phyloP scores from a whole-genome alignment of 2,113 vertebrate species.

The Tylochromis polylepis region DNA sequence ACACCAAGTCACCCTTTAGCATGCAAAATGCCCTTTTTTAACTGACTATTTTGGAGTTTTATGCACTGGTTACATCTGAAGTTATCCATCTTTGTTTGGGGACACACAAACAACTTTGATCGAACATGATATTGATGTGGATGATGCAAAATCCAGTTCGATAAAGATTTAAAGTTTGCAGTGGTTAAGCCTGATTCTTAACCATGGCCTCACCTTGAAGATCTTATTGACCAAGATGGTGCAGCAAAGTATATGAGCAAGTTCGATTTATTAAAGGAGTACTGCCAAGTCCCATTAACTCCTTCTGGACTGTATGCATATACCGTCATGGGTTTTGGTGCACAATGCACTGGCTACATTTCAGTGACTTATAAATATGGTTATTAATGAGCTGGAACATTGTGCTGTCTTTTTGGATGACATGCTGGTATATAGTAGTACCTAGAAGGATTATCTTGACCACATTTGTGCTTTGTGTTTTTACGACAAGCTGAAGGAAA shows the following conservation, averaged over 20 bases:
- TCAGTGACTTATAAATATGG: not conserved
- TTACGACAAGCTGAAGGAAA: accelerated
- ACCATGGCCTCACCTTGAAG: not conserved
- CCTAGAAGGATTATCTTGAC: not conserved
- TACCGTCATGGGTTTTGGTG: not conserved
- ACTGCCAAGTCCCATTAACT: not conserved
- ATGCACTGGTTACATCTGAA: not conserved
- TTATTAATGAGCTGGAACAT: not conserved
- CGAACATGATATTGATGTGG: not conserved
- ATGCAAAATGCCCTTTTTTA: not conserved
- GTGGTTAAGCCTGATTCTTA: not conserved
- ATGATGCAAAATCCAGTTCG: not conserved
- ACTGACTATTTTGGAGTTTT: not conserved
- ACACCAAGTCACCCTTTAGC: not conserved
- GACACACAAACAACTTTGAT: not conserved
- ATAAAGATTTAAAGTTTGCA: not conserved
- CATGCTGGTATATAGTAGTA: not conserved
- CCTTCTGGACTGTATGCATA: not conserved
- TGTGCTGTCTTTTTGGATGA: not conserved
- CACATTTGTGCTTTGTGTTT: not conserved
- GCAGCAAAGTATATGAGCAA: not conserved
- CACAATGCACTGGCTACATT: not conserved
- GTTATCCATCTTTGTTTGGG: not conserved
- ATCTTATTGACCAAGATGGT: not conserved
- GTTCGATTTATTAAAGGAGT: not conserved